Evolutionary conservation across 2,797 vertebrate species (phyloP).

Genomic region (Valencia hispanica): DNA sequence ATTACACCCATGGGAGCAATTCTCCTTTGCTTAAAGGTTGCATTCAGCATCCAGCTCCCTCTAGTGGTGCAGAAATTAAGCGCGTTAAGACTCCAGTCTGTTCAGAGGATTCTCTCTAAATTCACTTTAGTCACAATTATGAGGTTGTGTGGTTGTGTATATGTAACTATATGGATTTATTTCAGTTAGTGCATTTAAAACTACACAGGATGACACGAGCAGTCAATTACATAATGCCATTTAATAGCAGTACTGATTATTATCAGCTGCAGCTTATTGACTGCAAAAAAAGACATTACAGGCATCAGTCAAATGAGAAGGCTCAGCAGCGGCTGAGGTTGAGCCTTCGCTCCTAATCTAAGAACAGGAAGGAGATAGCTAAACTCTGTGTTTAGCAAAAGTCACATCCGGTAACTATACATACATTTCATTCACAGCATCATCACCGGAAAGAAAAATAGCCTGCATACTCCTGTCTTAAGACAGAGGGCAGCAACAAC

Average conservation of each 20-base stretch:
- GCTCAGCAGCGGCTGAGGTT: constrained; percentile 69
- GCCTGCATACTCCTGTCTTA: constrained; percentile 47
- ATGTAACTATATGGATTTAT: constrained; percentile 38
- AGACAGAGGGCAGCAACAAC: constrained; percentile 33
- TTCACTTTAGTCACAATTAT: constrained; percentile 9
- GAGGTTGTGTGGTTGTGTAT: constrained; percentile 24
- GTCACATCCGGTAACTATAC: constrained; percentile 75
- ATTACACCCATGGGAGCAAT: constrained; percentile 19
- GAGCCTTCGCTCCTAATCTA: constrained; percentile 67
- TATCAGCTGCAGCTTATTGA: constrained; percentile 75
- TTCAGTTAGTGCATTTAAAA: constrained; percentile 45
- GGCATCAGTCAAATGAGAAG: constrained; percentile 75
- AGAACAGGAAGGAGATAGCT: constrained; percentile 69
- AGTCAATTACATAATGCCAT: constrained; percentile 78
- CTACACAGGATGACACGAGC: constrained; percentile 55
- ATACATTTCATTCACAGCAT: constrained; percentile 77
- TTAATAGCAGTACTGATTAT: constrained; percentile 81
- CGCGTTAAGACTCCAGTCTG: neutral
- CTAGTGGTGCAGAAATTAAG: constrained; percentile 58
- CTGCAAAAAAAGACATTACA: constrained; percentile 73
- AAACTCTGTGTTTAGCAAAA: constrained; percentile 64
- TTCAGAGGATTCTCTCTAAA: neutral
- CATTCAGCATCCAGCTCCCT: constrained; percentile 58
- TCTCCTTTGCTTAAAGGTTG: constrained; percentile 6
- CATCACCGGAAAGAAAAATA: constrained; percentile 31